Base-by-base conservation (phyloP, 64 coral and sea anemone genomes). In the Trachythela sp. region DNA sequence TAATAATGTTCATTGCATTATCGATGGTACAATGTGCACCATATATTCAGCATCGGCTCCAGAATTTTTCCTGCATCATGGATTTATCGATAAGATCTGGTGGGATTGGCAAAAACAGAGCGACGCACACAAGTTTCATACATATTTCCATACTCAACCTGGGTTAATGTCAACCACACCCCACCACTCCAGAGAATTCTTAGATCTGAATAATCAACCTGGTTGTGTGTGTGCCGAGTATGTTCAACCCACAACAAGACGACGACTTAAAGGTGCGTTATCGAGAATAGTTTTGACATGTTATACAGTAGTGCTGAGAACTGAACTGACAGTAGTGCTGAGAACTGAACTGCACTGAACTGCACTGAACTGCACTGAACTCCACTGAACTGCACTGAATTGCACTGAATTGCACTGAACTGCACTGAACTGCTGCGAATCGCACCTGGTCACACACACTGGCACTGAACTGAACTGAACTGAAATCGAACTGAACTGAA, bases 51-150 rank as follows among this genome's bases (percentile, higher is more conserved):
- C 90, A 2, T 17, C 24, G 13, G 84, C 90, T 8, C 90, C 90
- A 8, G 90, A 91, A 48, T 91, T 91, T 54, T 64, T 85, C 22
- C 43, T 91, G 9, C 90, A 91, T 50, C 90, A 91, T 49, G 30
- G 56, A 42, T 86, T 91, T n/a, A 3, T 91, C 0, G 90, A 91
- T 40, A 91, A 93, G 1, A 39, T 36, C 14, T 83, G 76, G 76
- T 10, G 26, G 30, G 34, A 42, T 36, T 83, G 76, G 76, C 39
- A 83, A 29, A 64, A 64, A 64, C 13, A 64, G 56, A 64, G 56
- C 56, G 26, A 64, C 26, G 24, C 56, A 27, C 56, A 26, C 56
- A 64, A 64, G 17, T 64, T n/a, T 26, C 4, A 64, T 18, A 18
- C 0, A 20, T 64, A n/a, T 26, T 64, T 64, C 26, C 56, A 26